Base-by-base conservation (phyloP, 92 coral and sea anemone species). In the Heteractis magnifica region DNA sequence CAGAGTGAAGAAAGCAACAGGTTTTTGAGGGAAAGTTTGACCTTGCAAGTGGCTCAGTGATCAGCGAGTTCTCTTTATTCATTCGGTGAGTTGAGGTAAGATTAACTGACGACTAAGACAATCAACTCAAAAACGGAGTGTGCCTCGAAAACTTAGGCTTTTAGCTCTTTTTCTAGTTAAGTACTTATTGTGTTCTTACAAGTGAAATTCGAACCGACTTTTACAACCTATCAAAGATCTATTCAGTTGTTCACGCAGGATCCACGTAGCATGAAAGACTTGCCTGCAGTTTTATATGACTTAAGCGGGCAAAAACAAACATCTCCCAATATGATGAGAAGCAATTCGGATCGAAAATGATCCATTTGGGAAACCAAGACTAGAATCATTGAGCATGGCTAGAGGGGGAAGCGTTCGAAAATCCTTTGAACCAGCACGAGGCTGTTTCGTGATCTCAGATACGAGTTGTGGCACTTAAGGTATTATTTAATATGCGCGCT, bases 111-210 rank as follows among this genome's bases (percentile, higher is more conserved):
- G 51, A 65, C 59, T 52, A 55, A 68, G 8, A 65, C 81, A 78
- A 78, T 78, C 72, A 26, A 78, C 44, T 26, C 55, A 71, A 19
- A 65, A 79, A 16, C 21, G 84, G 34, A 81, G 84, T 81, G 84
- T 81, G 84, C 84, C 84, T 68, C 77, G 77, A 71, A 51, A 81
- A 52, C n/a, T 5, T 68, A 81, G 19, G 84, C 84, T 81, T 81
- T 81, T 81, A 81, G 74, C 15, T 81, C 2, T 55, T 18, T 14
- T 65, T 64, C 83, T 60, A 64, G 51, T 21, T 13, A 52, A 81
- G 84, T 51, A 75, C 34, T 74, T 62, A 68, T 81, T 81, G 84
- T 81, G 51, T 41, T 20, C 4, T 34, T 81, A 49, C 65, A 52
- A 81, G 77, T 68, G 84, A 81, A 81, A 81, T 81, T 70, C 23